Base-by-base conservation (phyloP, 1,140 invertebrate genomes). In the Lordiphosa clarofinis region DNA sequence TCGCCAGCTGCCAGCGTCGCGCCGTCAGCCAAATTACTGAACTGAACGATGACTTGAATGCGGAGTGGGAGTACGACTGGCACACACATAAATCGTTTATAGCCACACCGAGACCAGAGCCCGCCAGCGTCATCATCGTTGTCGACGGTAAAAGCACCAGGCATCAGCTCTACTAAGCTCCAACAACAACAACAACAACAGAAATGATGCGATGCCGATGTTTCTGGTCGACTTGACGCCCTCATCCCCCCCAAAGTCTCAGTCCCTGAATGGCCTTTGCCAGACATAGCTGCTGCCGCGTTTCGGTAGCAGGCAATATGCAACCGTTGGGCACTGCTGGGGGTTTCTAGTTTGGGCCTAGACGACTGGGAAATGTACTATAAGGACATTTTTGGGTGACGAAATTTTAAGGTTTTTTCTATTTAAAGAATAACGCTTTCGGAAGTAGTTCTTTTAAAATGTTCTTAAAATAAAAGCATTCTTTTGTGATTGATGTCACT, bases 81-180 rank as follows among this genome's bases (percentile, higher is more conserved):
- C 76, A 69, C 57, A 76, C 76, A 82, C 76, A 82, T 82, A 82
- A 82, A 82, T 82, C 76, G 76, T 84, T 82, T 82, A 82, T 82
- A 82, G 76, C 76, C 72, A 69, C 67, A 72, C 75, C 67, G 62
- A 82, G 61, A 56, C 56, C 64, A 48, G 53, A 44, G 61, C 58
- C 67, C 67, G 56, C 62, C 63, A 73, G 68, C 73, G 66, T 63
- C 66, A 70, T 70, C 67, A 70, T 70, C 67, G 48, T 50, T 50
- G 48, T 50, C 48, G 48, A 38, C 64, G 64, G 55, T 68, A 68
- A 68, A 68, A 68, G 64, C 64, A 56, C 44, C 42, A 37, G 60
- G 60, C 52, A 35, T 42, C 46, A 53, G 44, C 42, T 44, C n/a
- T 52, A 59, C 44, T 40, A 48, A 56, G 52, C 49, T 31, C 38